A percentile compares a stretch with the other conserved stretches of the same genome.
Evolutionary conservation across 2,113 vertebrate genomes (phyloP).

Genomic region (Dinomys branickii): DNA sequence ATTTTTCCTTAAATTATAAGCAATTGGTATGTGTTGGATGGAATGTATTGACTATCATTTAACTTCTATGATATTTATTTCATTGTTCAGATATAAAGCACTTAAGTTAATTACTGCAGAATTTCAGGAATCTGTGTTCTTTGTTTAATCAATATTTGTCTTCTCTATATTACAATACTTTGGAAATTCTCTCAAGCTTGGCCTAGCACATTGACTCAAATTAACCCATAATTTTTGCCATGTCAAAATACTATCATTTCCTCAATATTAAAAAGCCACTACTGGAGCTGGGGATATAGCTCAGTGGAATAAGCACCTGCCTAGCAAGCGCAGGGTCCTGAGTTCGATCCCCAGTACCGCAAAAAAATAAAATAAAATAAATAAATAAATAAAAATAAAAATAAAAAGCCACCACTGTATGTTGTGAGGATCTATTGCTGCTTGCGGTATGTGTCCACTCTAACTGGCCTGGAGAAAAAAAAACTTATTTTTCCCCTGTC

Average conservation of each 20-base stretch:
- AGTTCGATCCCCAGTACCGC: no score
- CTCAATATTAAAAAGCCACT: constrained; percentile 8
- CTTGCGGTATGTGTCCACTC: background rate
- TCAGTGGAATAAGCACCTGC: no score
- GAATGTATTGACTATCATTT: constrained; percentile 10
- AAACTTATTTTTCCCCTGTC: background rate
- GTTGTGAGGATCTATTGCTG: background rate
- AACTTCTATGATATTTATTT: constrained; percentile 42
- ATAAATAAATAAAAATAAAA: no score
- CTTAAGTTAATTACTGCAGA: constrained; percentile 30
- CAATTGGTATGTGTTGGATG: background rate
- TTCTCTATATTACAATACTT: constrained; percentile 43
- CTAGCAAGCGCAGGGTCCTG: no score
- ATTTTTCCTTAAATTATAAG: constrained; percentile 23
- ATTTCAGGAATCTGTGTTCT: constrained; percentile 15
- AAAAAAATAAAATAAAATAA: no score
- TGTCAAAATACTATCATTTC: constrained; percentile 23
- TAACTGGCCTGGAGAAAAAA: constrained; percentile 37
- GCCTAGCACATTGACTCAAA: constrained; percentile 51
- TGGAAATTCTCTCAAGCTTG: constrained; percentile 34
- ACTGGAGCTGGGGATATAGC: no score
- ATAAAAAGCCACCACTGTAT: background rate
- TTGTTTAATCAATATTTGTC: constrained; percentile 36
- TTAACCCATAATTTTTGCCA: background rate
- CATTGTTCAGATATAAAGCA: constrained; percentile 55